These are phyloP conservation scores for Spinibarbus caldwelli DNA, from an alignment of 2,797 vertebrate species.

Conservation along the genomic window DNA sequence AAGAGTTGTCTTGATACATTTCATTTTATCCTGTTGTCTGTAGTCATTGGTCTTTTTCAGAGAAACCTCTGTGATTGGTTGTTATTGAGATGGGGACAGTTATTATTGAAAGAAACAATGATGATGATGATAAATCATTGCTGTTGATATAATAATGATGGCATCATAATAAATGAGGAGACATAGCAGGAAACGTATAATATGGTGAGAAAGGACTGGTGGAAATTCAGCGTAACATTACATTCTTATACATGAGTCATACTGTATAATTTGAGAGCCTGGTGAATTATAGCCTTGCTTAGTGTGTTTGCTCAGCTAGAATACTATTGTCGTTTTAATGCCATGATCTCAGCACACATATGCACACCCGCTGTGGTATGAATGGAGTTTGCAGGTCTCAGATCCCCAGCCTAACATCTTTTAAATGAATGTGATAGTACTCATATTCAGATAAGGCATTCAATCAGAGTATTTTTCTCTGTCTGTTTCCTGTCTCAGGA, in stretches of 20 bases:
- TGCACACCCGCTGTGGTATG: not conserved
- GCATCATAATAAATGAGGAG: not conserved
- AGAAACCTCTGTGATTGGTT: not conserved
- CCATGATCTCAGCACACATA: conserved; percentile 12
- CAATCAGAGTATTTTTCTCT: conserved; percentile 1
- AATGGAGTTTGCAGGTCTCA: conserved; percentile 16
- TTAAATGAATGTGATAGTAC: conserved; percentile 2
- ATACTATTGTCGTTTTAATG: conserved; percentile 21
- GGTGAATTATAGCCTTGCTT: conserved; percentile 21
- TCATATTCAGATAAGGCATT: conserved; percentile 5
- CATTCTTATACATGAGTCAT: conserved; percentile 2
- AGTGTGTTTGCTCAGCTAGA: conserved; percentile 20
- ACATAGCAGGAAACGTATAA: not conserved
- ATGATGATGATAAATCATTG: not conserved
- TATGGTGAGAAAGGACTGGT: not conserved
- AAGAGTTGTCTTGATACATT: conserved; percentile 23
- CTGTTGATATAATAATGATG: not conserved
- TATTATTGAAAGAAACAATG: not conserved
- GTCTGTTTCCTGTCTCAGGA: conserved; percentile 26
- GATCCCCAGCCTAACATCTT: too few species aligned
- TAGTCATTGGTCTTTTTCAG: conserved; percentile 36
- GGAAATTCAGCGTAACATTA: conserved; percentile 4
- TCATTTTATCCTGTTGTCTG: conserved; percentile 19
- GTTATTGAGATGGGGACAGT: conserved; percentile 13
- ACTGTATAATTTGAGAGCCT: conserved; percentile 21